Base-by-base conservation (phyloP, 2,888 invertebrate genomes). In the Graphium colonna region DNA sequence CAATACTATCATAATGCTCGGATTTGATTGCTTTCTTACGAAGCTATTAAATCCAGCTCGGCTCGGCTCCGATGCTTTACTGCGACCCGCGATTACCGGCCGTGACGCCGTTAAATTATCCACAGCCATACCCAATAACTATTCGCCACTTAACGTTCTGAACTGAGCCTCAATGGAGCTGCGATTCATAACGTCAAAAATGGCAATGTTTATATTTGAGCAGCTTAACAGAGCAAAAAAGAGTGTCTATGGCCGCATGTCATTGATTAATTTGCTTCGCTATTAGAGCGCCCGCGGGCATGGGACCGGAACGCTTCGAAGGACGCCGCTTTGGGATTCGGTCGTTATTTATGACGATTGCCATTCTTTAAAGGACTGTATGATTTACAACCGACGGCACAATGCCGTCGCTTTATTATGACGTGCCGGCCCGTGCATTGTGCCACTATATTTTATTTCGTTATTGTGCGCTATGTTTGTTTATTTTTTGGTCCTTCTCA, bases 351-450 rank as follows among this genome's bases (percentile, higher is more conserved):
- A 88, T 86, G 83, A 79, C 75, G 65, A n/a, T 36, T 78, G 79
- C 83, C 81, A 86, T 88, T 88, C 83, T 77, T 73, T 80, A 83
- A 85, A 85, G 78, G 81, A 82, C 80, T 81, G 75, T 80, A 86
- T 88, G 86, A 89, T 89, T 88, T 89, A 88, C 86, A 80, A 71
- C 82, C 76, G 65, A 64, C 62, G 66, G 71, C 76, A 88, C 88
- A 89, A 88, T 82, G 86, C 78, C 77, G 73, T 77, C 79, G 73
- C 82, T 80, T 87, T 87, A 89, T 87, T 88, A 88, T 88, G 87
- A 87, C 85, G 81, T 78, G 82, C 77, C 80, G 82, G 81, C 76
- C 82, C 80, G 73, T 75, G 79, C 82, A 81, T 88, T 87, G 87
- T 87, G 79, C 79, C 77, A 72, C 75, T 74, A 77, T 81, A 83